Percentiles rank a stretch among this genome's conserved stretches.
These are phyloP conservation scores for Puma concolor DNA, from an alignment of 2,113 vertebrate species.

Conservation along the genomic window DNA sequence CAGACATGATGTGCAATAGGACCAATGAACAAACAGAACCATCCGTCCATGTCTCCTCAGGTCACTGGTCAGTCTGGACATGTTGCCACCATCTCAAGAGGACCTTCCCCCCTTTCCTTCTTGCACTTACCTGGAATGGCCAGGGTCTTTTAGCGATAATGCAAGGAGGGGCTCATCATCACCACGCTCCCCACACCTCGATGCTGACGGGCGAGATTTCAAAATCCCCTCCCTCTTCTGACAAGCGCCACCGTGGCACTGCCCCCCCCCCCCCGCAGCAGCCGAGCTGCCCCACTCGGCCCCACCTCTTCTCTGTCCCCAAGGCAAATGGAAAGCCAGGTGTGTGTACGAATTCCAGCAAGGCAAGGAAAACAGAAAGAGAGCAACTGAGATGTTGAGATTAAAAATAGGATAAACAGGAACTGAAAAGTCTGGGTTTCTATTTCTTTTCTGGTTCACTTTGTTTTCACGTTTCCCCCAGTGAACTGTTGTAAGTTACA, in stretches of 20 bases:
- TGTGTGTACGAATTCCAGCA: background rate
- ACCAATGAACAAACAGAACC: fast-evolving
- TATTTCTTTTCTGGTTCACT: constrained; percentile 31
- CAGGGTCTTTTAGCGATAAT: fast-evolving
- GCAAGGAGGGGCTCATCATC: fast-evolving
- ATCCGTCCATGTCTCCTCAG: fast-evolving
- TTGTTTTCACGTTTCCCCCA: background rate
- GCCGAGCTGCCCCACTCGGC: background rate
- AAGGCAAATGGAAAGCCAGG: constrained; percentile 23
- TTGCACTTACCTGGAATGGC: background rate
- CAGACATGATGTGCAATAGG: fast-evolving
- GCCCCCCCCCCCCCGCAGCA: background rate
- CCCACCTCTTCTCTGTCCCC: background rate
- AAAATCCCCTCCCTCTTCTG: background rate
- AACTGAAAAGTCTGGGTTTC: constrained; percentile 53
- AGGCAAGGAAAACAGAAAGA: background rate
- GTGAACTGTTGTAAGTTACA: background rate
- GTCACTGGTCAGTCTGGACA: background rate
- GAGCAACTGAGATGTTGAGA: background rate
- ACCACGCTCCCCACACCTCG: background rate
- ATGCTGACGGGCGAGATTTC: too few relatives aligned
- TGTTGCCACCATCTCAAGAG: background rate
- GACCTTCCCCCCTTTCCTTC: background rate
- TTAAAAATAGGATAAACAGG: constrained; percentile 64
- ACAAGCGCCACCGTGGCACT: fast-evolving